These are phyloP conservation scores for Drosophila mulleri DNA, from an alignment of 2,888 invertebrate species.

Conservation along the genomic window DNA sequence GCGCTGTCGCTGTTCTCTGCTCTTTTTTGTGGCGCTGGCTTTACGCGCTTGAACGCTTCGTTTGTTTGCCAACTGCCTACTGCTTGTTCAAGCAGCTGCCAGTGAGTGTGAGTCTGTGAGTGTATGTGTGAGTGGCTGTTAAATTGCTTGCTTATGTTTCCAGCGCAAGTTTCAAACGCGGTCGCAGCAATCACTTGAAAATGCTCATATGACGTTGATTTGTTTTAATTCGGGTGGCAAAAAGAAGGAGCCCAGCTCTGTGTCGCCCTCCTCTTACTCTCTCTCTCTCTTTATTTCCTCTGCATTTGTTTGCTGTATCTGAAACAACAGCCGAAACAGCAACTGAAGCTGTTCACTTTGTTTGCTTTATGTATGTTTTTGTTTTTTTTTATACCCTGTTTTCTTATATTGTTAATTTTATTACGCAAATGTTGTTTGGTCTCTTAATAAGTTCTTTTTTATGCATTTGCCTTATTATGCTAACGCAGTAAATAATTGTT, in stretches of 20 bases:
- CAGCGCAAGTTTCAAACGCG: conserved; percentile 45
- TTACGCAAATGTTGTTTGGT: conserved; percentile 47
- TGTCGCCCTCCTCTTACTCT: neutral
- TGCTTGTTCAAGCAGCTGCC: conserved; percentile 49
- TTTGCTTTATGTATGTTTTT: conserved; percentile 55
- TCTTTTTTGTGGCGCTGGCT: conserved; percentile 54
- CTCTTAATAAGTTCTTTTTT: conserved; percentile 25
- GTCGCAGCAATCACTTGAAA: conserved; percentile 70
- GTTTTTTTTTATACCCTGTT: too few species aligned
- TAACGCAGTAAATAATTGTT: conserved; percentile 7
- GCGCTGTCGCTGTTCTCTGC: conserved; percentile 12
- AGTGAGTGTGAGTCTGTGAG: conserved; percentile 12
- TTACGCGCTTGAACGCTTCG: conserved; percentile 80
- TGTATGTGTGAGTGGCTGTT: conserved; percentile 57
- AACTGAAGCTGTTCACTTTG: conserved; percentile 16
- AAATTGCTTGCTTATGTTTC: conserved; percentile 77
- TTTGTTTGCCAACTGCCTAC: conserved; percentile 77
- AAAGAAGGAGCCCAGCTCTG: conserved; percentile 16
- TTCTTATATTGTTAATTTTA: conserved; percentile 62
- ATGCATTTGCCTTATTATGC: neutral
- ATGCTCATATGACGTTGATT: conserved; percentile 77
- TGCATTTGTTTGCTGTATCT: conserved; percentile 40
- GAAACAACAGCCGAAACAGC: conserved; percentile 21
- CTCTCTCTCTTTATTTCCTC: neutral
- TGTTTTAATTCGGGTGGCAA: conserved; percentile 70